Conservation (phyloP, 2,113 vertebrate genomes). For the Sphaerodactylus townsendi region DNA sequence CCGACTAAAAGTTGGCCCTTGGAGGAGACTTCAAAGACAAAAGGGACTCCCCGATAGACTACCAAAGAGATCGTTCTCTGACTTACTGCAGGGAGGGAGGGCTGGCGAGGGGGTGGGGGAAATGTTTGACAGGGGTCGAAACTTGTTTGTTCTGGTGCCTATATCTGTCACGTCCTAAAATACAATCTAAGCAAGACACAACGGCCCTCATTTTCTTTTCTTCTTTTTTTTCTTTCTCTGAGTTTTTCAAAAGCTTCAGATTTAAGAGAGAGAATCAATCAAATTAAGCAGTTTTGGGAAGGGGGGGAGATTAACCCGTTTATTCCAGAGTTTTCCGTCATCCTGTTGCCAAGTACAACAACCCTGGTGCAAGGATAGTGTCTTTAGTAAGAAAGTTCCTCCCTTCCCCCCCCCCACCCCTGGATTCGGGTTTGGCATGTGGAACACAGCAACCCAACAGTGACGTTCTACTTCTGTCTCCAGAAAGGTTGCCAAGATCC, state of each 20-base stretch:
- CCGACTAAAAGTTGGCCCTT: slow-evolving; percentile 56
- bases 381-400: slow-evolving; percentile 7
- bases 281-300: not conserved
- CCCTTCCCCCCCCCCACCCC: not conserved
- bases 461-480: not conserved
- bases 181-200: slow-evolving; percentile 23
- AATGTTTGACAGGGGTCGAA: slow-evolving; percentile 1
- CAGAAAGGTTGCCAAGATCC: not conserved
- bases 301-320: slow-evolving; percentile 29
- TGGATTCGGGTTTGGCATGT: not conserved
- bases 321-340: slow-evolving; percentile 6
- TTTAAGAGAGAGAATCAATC: not conserved
- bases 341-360: slow-evolving; percentile 21
- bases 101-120: not conserved
- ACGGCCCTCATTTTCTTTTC: not conserved
- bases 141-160: slow-evolving; percentile 58
- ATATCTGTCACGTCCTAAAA: slow-evolving; percentile 37
- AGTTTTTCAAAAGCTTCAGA: slow-evolving; percentile 15
- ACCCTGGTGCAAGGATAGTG: slow-evolving; percentile 14
- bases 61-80: slow-evolving; percentile 43
- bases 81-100: slow-evolving; percentile 37
- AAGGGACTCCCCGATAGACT: slow-evolving; percentile 39
- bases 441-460: not conserved
- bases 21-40: slow-evolving; percentile 57
- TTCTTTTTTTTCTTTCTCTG: too few relatives aligned